Base-by-base conservation (phyloP, 2,113 vertebrate species). In the Dissostichus mawsoni region DNA sequence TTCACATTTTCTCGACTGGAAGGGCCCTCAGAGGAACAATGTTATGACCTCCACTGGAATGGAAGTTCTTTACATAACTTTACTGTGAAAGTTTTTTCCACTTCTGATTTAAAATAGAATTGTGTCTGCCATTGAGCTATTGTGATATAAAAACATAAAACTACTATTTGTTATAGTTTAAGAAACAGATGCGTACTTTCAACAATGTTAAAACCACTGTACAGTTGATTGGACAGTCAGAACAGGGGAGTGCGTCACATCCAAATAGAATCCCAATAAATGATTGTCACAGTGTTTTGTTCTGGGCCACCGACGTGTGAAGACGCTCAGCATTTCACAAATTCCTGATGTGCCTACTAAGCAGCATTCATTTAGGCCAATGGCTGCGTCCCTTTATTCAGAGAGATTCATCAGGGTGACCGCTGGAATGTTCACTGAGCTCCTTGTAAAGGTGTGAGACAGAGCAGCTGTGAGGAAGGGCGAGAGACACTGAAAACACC, bases 371-470 rank as follows among this genome's bases (percentile, higher is more conserved):
- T 52, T 82, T 56, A 53, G 56, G 72, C 82, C 55, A 11, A 69
- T 70, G 83, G 79, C 89, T 62, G 76, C 70, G 52, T 77, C 71
- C 61, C 73, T 57, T 86, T 79, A 81, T 59, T 81, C 73, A 72
- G n/a, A 78, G 80, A 73, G 84, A 84, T 74, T 87, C 72, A 87
- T 87, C 83, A 33, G 68, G 84, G 82, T 20, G 88, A 89, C 76
- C 9, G 67, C 68, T 90, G 86, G 85, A 86, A 90, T 92, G 89
- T 83, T 67, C 4, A 0, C 73, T 73, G 80, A 86, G 80, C 76
- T 88, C 82, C 83, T 83, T 74, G 83, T 76, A 72, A 85, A 92
- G 88, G 91, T 86, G 83, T 78, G 82, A 84, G 64, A 62, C 57
- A 67, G 66, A 87, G 85, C 89, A 92, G 90, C 88, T 90, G 80